These are phyloP conservation scores for Axea sp. DNA, from an alignment of 2,888 invertebrate genomes.

Conservation along the genomic window DNA sequence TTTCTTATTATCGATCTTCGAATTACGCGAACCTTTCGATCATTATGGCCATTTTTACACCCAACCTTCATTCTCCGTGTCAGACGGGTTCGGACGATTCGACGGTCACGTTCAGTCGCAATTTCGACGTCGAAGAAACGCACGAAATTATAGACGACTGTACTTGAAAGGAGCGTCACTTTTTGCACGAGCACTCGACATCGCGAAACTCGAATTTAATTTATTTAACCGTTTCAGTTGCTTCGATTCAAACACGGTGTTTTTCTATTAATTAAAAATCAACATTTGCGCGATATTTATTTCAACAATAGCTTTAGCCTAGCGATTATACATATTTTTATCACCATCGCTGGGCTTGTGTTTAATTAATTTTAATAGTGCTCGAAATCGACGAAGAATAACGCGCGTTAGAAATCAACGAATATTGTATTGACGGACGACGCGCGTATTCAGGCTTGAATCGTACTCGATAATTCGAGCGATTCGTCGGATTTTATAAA, in stretches of 20 bases:
- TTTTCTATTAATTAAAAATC: conserved; percentile 22
- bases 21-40: conserved; percentile 29
- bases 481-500: conserved; percentile 22
- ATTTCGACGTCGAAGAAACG: conserved; percentile 13
- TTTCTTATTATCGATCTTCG: conserved; percentile 33
- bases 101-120: neutral
- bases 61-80: neutral
- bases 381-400: conserved; percentile 13
- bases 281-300: neutral
- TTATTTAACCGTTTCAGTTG: too few relatives aligned
- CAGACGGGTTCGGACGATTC: neutral
- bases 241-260: too few relatives aligned
- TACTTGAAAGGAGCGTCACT: too few relatives aligned
- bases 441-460: conserved; percentile 10
- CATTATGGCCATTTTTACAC: conserved; percentile 3
- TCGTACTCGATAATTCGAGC: conserved; percentile 17
- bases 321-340: conserved; percentile 15
- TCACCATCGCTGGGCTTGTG: neutral
- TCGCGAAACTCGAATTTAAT: too few relatives aligned
- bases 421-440: conserved; percentile 11
- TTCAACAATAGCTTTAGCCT: conserved; percentile 7
- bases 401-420: conserved; percentile 7
- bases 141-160: neutral
- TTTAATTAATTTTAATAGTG: conserved; percentile 26
- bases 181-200: too few relatives aligned